A percentile compares a stretch with the other conserved stretches of the same genome.
Evolutionary conservation across 2,797 vertebrate species (phyloP).

Genomic region (Spheniscus humboldti): DNA sequence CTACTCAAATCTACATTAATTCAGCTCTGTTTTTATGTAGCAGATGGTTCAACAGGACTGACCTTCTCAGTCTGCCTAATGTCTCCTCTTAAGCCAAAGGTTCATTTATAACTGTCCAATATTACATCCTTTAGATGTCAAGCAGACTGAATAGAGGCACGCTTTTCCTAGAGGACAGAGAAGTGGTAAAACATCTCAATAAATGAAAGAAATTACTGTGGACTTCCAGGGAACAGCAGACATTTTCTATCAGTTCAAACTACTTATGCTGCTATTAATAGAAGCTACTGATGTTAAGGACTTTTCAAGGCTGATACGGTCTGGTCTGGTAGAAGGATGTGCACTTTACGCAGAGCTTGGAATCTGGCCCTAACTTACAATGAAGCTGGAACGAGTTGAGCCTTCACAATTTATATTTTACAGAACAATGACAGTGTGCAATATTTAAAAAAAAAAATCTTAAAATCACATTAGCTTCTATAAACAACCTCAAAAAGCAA

Average conservation of each 20-base stretch:
- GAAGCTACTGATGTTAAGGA: neutral
- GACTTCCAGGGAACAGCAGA: neutral
- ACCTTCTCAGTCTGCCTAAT: neutral
- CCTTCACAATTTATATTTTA: neutral
- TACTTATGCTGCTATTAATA: neutral
- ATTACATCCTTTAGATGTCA: neutral
- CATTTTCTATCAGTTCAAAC: neutral
- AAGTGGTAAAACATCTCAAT: neutral
- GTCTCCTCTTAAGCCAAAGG: neutral
- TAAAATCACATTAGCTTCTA: neutral
- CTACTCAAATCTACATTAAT: neutral
- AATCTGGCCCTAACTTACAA: neutral
- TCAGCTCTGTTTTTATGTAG: neutral
- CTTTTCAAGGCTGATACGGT: neutral
- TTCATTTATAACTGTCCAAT: neutral
- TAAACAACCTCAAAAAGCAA: neutral
- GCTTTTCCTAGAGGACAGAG: neutral
- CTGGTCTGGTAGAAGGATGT: neutral
- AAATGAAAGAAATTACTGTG: neutral
- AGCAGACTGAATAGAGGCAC: neutral
- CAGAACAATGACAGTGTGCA: neutral
- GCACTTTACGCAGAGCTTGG: neutral
- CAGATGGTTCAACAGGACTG: neutral
- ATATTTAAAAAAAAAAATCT: neutral
- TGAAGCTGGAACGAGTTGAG: neutral